A percentile compares a stretch with the other conserved stretches of the same genome.
phyloP scores from a whole-genome alignment of 2,888 invertebrate genomes.

The Entomobrya multifasciata region DNA sequence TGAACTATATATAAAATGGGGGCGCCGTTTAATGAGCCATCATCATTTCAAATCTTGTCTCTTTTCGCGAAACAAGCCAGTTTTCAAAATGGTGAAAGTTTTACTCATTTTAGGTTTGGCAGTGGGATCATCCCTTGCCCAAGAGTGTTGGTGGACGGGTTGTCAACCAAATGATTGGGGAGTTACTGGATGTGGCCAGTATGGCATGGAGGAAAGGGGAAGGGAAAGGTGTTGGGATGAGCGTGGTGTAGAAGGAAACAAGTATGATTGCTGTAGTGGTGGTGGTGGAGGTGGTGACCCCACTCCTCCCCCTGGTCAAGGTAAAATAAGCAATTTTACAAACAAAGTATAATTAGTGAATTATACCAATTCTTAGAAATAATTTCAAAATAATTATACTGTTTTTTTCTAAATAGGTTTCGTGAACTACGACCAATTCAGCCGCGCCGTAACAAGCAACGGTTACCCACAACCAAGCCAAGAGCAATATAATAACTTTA shows the following conservation, averaged over 20 bases:
- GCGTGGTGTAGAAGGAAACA: constrained; percentile 42
- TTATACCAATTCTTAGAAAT: background rate
- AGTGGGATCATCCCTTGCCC: constrained; percentile 17
- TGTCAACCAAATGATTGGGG: constrained; percentile 63
- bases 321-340: too few relatives aligned
- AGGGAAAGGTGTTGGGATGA: constrained; percentile 36
- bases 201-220: constrained; percentile 34
- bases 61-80: background rate
- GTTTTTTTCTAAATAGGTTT: constrained; percentile 18
- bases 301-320: too few relatives aligned
- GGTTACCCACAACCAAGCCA: constrained; percentile 74
- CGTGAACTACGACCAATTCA: constrained; percentile 67
- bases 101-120: constrained; percentile 27
- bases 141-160: constrained; percentile 62
- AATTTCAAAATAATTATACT: background rate
- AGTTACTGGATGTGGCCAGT: constrained; percentile 41
- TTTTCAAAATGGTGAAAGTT: constrained; percentile 14
- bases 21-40: background rate
- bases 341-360: background rate
- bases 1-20: constrained; percentile 22
- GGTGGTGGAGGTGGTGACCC: constrained; percentile 13
- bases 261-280: constrained; percentile 40
- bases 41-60: constrained; percentile 14
- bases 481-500: constrained; percentile 63
- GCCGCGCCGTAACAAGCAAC: constrained; percentile 71